Conservation (phyloP, 2,888 invertebrate genomes). For the Ariolimax columbianus region DNA sequence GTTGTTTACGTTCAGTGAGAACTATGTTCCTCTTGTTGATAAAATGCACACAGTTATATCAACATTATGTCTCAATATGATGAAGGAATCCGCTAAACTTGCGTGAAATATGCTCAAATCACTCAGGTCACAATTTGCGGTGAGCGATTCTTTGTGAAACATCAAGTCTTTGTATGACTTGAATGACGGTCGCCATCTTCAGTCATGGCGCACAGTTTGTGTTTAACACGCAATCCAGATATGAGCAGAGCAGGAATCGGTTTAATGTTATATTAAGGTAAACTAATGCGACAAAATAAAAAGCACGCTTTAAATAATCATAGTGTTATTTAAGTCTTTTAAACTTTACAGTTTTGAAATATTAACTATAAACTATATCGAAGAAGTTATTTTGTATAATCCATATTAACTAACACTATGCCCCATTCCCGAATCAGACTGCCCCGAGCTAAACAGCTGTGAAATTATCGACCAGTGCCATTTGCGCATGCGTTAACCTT, state of each 20-base stretch:
- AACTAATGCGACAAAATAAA: not conserved
- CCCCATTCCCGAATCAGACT: slow-evolving; percentile 47
- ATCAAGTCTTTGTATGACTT: slow-evolving; percentile 51
- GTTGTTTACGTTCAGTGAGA: slow-evolving; percentile 33
- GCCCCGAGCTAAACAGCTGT: slow-evolving; percentile 51
- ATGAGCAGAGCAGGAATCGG: slow-evolving; percentile 16
- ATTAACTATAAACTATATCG: not conserved
- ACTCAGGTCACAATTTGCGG: slow-evolving; percentile 36
- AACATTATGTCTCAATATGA: slow-evolving; percentile 44
- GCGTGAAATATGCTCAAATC: not conserved
- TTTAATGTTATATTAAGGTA: not conserved
- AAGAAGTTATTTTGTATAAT: not conserved
- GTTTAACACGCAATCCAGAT: slow-evolving; percentile 18
- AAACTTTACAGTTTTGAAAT: not conserved
- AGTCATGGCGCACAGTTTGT: slow-evolving; percentile 37
- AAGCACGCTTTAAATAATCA: not conserved
- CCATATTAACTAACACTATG: slow-evolving; percentile 19
- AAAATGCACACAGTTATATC: slow-evolving; percentile 34
- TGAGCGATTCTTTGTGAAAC: slow-evolving; percentile 46
- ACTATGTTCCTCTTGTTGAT: slow-evolving; percentile 10
- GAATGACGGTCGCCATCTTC: slow-evolving; percentile 53
- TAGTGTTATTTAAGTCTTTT: not conserved
- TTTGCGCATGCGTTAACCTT: slow-evolving; percentile 56
- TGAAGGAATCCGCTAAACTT: slow-evolving; percentile 4
- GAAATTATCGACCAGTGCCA: slow-evolving; percentile 18